Evolutionary conservation across 1,140 invertebrate species (phyloP).

Genomic region (Halotydeus destructor): DNA sequence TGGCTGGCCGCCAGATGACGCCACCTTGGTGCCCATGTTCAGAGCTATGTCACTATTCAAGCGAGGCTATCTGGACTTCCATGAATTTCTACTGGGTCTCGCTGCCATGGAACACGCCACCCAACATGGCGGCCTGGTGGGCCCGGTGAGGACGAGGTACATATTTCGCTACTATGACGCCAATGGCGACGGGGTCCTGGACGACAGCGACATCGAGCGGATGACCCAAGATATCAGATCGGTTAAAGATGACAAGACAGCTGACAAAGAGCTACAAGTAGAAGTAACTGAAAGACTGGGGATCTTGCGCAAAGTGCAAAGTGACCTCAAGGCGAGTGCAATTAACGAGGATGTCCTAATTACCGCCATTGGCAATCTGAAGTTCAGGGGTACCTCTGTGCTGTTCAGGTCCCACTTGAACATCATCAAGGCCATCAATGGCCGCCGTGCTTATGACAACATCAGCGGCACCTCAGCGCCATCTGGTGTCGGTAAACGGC

Average conservation of each 20-base stretch:
- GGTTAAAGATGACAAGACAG: not conserved
- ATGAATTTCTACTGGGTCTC: conserved; percentile 30
- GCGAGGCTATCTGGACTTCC: conserved; percentile 21
- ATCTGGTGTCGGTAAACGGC: not conserved
- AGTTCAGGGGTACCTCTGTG: not conserved
- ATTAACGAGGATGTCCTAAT: not conserved
- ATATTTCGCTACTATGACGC: conserved; percentile 15
- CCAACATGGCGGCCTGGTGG: conserved; percentile 30
- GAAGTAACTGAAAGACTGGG: not conserved
- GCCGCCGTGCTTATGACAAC: too few species aligned
- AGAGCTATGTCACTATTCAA: conserved; percentile 1
- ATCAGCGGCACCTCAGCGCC: too few species aligned
- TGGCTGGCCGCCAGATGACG: not conserved
- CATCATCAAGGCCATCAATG: not conserved
- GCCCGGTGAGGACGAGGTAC: conserved; percentile 7
- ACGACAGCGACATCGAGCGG: not conserved
- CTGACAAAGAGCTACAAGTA: not conserved
- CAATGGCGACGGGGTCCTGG: conserved; percentile 7
- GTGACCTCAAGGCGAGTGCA: not conserved
- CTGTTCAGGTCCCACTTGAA: not conserved
- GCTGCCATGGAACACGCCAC: conserved; percentile 32
- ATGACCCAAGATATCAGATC: conserved; percentile 4
- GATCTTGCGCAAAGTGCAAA: too few species aligned
- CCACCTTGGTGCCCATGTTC: not conserved
- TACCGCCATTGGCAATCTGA: not conserved